Conservation (phyloP, 2,797 vertebrate genomes). For the Cottoperca gobio region DNA sequence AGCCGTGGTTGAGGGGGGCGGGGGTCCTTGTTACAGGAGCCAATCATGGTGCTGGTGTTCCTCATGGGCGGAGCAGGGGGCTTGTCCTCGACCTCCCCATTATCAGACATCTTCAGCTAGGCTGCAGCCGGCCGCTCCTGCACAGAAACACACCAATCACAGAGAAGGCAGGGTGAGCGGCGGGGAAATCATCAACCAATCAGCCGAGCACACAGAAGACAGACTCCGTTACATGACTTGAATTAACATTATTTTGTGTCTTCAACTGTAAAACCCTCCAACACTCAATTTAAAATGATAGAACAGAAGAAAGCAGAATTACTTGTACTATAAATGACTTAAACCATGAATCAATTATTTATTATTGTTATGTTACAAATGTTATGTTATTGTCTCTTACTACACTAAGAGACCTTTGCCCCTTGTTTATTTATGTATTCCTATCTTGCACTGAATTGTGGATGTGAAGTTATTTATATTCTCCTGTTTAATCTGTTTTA, state of each 20-base stretch:
- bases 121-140: conserved; percentile 74
- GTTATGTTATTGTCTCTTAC: too few species aligned
- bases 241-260: not conserved
- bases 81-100: conserved; percentile 95
- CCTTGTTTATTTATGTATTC: too few species aligned
- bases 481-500: not conserved
- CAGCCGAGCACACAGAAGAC: not conserved
- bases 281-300: too few species aligned
- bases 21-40: conserved; percentile 90
- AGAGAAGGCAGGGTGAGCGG: not conserved
- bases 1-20: conserved; percentile 90
- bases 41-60: conserved; percentile 97
- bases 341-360: not conserved
- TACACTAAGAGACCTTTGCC: too few species aligned
- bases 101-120: conserved; percentile 93
- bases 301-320: not conserved
- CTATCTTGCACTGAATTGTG: not conserved
- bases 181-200: conserved; percentile 5
- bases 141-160: conserved; percentile 16
- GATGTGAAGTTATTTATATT: not conserved
- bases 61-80: conserved; percentile 97
- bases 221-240: not conserved
- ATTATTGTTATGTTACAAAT: too few species aligned
- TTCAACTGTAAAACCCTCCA: not conserved
- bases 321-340: too few species aligned